Conservation (phyloP, 35 echinoderm and acorn worm species). For the Ophioderma brevispina region DNA sequence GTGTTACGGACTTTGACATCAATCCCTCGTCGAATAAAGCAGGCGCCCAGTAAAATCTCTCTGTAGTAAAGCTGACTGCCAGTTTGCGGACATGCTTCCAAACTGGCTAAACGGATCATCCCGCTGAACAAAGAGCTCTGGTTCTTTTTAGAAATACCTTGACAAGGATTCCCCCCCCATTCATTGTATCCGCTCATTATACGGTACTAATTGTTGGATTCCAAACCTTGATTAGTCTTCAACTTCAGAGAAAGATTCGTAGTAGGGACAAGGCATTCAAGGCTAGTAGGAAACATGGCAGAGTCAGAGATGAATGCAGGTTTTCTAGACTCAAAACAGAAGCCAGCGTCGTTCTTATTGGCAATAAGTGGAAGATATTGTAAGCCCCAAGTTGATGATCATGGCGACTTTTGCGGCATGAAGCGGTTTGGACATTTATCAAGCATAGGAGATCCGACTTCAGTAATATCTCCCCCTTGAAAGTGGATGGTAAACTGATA, state of each 20-base stretch:
- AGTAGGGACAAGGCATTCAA: constrained; percentile 13
- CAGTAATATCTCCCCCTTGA: constrained; percentile 19
- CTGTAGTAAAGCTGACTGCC: neutral
- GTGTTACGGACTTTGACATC: neutral
- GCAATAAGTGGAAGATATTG: constrained; percentile 25
- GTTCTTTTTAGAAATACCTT: neutral
- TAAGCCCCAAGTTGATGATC: neutral
- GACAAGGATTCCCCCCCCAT: neutral
- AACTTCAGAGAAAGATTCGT: constrained; percentile 42
- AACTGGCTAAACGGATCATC: neutral
- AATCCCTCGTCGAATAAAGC: neutral
- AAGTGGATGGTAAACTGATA: constrained; percentile 27
- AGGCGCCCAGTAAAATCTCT: neutral
- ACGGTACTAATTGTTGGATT: neutral
- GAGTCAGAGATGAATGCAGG: constrained; percentile 11
- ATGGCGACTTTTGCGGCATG: constrained; percentile 20
- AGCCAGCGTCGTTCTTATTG: constrained; percentile 41
- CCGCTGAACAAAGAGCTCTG: constrained; percentile 5
- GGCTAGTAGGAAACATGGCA: constrained; percentile 29
- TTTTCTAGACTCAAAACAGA: constrained; percentile 25
- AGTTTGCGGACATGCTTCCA: neutral
- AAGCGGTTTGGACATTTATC: constrained; percentile 57
- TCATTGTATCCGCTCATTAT: constrained; percentile 13
- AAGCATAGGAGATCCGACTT: constrained; percentile 45
- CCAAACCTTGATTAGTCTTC: constrained; percentile 29